Evolutionary conservation across 2,113 vertebrate genomes (phyloP).

Genomic region (Mungos mungo): DNA sequence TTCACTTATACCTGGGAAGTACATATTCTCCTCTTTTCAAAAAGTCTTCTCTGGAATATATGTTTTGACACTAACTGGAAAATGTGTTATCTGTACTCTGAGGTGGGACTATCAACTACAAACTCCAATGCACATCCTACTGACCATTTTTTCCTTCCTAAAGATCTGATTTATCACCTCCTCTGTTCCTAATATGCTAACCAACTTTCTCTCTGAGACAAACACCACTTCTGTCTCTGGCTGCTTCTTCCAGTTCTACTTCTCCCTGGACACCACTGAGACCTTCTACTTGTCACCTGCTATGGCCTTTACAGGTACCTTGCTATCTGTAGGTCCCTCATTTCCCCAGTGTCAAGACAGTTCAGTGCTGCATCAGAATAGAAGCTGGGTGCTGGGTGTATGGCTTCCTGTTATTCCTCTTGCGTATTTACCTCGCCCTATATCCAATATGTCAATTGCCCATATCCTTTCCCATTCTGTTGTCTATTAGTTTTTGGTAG

Average conservation of each 20-base stretch:
- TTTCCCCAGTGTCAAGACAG: not conserved
- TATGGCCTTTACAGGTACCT: constrained; percentile 54
- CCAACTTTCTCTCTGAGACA: constrained; percentile 52
- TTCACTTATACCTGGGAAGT: constrained; percentile 49
- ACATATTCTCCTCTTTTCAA: constrained; percentile 35
- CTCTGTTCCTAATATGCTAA: constrained; percentile 74
- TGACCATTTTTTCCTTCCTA: constrained; percentile 41
- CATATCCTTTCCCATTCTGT: too few species aligned
- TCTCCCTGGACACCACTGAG: constrained; percentile 34
- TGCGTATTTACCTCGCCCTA: not conserved
- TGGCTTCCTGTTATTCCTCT: not conserved
- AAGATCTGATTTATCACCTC: constrained; percentile 69
- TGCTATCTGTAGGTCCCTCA: constrained; percentile 39
- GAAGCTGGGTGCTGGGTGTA: not conserved
- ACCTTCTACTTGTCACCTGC: not conserved
- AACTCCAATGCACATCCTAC: not conserved
- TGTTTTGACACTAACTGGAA: constrained; percentile 51
- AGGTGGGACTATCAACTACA: not conserved
- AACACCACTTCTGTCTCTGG: constrained; percentile 40
- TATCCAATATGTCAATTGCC: too few species aligned
- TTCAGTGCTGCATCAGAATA: not conserved
- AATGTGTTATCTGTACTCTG: constrained; percentile 46
- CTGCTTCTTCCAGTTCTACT: constrained; percentile 54
- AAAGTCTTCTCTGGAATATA: constrained; percentile 30
- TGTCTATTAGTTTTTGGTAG: not conserved